These are phyloP conservation scores for Oceanodroma tethys DNA, from an alignment of 2,113 vertebrate genomes.

Conservation along the genomic window DNA sequence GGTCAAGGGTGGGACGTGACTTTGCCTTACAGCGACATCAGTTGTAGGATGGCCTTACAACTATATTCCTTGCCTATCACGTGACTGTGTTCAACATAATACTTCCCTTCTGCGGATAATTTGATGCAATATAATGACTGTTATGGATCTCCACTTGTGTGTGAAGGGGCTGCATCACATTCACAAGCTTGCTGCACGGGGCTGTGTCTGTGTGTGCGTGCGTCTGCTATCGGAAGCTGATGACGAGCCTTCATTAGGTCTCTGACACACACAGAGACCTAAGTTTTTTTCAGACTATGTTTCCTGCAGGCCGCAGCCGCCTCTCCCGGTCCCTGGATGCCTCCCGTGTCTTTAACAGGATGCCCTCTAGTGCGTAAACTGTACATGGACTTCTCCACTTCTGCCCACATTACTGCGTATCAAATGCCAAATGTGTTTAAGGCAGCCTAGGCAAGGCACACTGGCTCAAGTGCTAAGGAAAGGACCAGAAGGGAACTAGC, in stretches of 20 bases:
- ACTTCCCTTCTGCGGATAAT: accelerated
- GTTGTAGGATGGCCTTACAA: background rate
- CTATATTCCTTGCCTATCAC: background rate
- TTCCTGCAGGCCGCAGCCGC: background rate
- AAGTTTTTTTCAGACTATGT: accelerated
- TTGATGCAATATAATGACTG: accelerated
- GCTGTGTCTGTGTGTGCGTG: accelerated
- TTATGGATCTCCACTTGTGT: accelerated
- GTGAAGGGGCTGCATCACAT: background rate
- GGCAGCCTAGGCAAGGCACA: background rate
- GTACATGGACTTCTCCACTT: background rate
- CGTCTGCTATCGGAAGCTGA: accelerated
- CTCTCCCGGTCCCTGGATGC: background rate
- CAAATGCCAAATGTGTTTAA: background rate
- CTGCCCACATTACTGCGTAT: accelerated
- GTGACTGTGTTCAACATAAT: too few relatives aligned
- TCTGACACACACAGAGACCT: background rate
- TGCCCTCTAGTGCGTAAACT: conserved; percentile 33
- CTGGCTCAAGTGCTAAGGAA: background rate
- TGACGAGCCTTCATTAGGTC: accelerated
- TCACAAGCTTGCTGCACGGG: accelerated
- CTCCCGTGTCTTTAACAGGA: background rate
- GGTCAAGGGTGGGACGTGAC: background rate
- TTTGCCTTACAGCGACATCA: background rate
- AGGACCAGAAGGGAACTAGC: background rate